phyloP scores from a whole-genome alignment of 37 sponge, comb jelly and placozoan genomes.

The Aphrocallistes beatrix region DNA sequence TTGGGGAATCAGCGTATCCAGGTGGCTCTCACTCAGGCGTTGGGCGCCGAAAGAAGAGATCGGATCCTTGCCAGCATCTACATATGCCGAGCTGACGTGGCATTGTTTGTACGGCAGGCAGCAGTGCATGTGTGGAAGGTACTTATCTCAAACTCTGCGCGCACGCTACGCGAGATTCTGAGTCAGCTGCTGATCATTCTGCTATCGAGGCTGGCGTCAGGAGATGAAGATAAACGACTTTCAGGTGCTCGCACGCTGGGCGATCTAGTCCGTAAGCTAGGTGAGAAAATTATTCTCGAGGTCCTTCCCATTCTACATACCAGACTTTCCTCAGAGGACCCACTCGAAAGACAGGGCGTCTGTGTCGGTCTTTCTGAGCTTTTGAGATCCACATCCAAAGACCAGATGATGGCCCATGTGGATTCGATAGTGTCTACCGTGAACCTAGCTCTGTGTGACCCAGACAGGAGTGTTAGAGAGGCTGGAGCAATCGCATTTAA shows the following conservation, averaged over 20 bases:
- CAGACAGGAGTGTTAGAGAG: conserved; percentile 53
- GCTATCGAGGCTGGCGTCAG: conserved; percentile 65
- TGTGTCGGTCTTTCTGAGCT: conserved; percentile 94
- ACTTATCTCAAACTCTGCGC: conserved; percentile 85
- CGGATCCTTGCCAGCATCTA: conserved; percentile 89
- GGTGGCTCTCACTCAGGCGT: conserved; percentile 38
- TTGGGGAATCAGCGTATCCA: conserved; percentile 84
- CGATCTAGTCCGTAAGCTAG: conserved; percentile 88
- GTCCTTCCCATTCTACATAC: conserved; percentile 84
- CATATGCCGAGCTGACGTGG: conserved; percentile 95
- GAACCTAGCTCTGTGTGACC: conserved; percentile 61
- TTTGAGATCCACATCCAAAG: conserved; percentile 68
- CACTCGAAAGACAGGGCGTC: conserved; percentile 83
- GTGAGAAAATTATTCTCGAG: conserved; percentile 88
- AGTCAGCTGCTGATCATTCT: conserved; percentile 68
- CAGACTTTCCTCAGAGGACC: conserved; percentile 33
- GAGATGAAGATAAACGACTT: conserved; percentile 54
- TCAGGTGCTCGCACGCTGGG: conserved; percentile 81
- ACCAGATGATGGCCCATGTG: conserved; percentile 56
- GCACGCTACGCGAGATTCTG: conserved; percentile 86
- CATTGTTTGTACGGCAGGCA: conserved; percentile 81
- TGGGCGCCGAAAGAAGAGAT: conserved; percentile 75
- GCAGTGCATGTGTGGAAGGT: conserved; percentile 98
- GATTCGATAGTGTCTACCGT: conserved; percentile 71
- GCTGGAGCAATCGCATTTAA: conserved; percentile 90